Conservation (phyloP, 2,797 vertebrate species). For the Holocentrus rufus region DNA sequence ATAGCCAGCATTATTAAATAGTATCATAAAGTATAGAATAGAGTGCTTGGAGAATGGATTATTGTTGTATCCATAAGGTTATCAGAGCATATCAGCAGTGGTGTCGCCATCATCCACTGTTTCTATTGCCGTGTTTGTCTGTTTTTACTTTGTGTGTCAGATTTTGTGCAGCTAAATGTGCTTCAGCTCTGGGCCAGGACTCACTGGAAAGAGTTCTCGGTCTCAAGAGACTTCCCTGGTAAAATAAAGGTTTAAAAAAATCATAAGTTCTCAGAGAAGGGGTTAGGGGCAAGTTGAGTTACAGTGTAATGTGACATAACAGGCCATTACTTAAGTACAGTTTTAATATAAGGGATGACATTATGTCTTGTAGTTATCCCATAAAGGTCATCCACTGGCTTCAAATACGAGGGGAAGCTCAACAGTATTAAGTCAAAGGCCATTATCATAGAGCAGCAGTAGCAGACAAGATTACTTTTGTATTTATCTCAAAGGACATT, state of each 20-base stretch:
- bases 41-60: constrained; percentile 11
- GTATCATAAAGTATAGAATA: constrained; percentile 10
- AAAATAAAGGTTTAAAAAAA: too few species aligned
- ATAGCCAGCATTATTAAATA: neutral
- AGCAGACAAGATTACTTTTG: constrained; percentile 40
- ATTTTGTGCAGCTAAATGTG: too few species aligned
- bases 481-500: constrained; percentile 17
- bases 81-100: constrained; percentile 1
- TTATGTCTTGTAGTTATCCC: constrained; percentile 31
- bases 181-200: too few species aligned
- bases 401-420: constrained; percentile 18
- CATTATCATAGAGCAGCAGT: constrained; percentile 20
- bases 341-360: constrained; percentile 39
- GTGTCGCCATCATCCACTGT: neutral
- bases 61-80: constrained; percentile 18
- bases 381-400: constrained; percentile 40
- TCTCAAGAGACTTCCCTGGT: neutral
- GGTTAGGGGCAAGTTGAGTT: neutral
- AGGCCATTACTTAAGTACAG: constrained; percentile 37
- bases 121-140: neutral
- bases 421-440: constrained; percentile 35
- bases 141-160: too few species aligned
- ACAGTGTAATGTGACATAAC: constrained; percentile 18
- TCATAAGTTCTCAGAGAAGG: neutral
- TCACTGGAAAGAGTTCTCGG: too few species aligned